Evolutionary conservation across 1,140 invertebrate species (phyloP).

Genomic region (Hycleus cichorii): DNA sequence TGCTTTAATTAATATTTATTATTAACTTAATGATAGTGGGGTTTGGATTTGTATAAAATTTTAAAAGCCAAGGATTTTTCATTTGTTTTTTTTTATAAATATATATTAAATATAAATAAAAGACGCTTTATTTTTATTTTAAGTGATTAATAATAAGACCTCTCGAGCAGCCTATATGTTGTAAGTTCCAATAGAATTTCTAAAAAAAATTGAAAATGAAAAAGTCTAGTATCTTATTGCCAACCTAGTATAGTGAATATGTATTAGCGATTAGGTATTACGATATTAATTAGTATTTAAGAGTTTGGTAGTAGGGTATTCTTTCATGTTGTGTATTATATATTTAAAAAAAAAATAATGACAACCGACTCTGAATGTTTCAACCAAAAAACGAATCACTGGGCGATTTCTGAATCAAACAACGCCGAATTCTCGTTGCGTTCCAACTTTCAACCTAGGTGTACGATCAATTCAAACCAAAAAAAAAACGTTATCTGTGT

Average conservation of each 20-base stretch:
- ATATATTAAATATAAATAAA: conserved; percentile 6
- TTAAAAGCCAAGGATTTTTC: background rate
- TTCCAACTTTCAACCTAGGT: too few species aligned
- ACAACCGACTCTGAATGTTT: conserved; percentile 37
- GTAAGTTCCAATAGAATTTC: conserved; percentile 37
- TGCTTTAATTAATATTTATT: conserved; percentile 29
- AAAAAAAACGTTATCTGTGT: too few species aligned
- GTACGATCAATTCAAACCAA: too few species aligned
- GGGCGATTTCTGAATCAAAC: too few species aligned
- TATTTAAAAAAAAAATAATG: conserved; percentile 19
- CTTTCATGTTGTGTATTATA: conserved; percentile 36
- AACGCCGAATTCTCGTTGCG: too few species aligned
- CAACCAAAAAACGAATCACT: background rate
- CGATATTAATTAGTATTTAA: conserved; percentile 39
- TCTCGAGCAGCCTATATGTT: conserved; percentile 31
- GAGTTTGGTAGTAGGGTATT: conserved; percentile 40
- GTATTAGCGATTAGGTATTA: conserved; percentile 39
- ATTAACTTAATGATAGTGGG: background rate
- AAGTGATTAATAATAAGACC: conserved; percentile 7
- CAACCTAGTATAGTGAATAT: conserved; percentile 40
- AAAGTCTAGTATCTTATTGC: conserved; percentile 38
- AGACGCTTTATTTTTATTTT: conserved; percentile 32
- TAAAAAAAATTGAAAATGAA: conserved; percentile 16
- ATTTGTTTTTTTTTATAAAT: too few species aligned
- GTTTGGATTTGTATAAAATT: background rate